Evolutionary conservation across 2,888 invertebrate species (phyloP).

Genomic region (Euproctis similis): DNA sequence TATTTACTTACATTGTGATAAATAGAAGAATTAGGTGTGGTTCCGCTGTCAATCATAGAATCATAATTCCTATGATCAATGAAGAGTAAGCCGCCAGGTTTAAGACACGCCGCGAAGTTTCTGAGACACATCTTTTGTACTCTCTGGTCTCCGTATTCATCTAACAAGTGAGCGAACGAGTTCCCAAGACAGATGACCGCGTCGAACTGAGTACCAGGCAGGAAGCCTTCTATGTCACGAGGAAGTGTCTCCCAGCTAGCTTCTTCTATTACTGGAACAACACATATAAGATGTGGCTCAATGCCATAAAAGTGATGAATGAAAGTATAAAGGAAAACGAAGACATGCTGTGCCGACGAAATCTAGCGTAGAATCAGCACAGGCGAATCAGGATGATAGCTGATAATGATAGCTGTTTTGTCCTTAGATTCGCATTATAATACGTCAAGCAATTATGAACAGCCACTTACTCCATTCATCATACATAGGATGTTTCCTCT

Average conservation of each 20-base stretch:
- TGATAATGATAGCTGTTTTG: background rate
- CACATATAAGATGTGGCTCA: too few relatives aligned
- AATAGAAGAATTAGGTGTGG: constrained; percentile 87
- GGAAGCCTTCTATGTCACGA: constrained; percentile 79
- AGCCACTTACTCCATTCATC: constrained; percentile 86
- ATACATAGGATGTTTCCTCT: constrained; percentile 84
- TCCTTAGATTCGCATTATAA: too few relatives aligned
- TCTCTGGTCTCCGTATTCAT: constrained; percentile 85
- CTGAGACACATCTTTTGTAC: constrained; percentile 85
- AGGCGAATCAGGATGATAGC: too few relatives aligned
- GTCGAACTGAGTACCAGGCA: constrained; percentile 83
- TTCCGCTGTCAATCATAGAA: constrained; percentile 83
- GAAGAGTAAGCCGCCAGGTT: constrained; percentile 88
- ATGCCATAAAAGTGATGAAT: too few relatives aligned
- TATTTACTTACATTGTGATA: constrained; percentile 87
- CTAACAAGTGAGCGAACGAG: constrained; percentile 92
- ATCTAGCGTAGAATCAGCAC: too few relatives aligned
- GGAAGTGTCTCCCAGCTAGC: constrained; percentile 91
- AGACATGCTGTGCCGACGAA: too few relatives aligned
- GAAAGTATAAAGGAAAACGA: too few relatives aligned
- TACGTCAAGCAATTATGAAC: too few relatives aligned
- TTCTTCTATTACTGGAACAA: constrained; percentile 87
- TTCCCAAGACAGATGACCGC: constrained; percentile 93
- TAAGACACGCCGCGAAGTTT: constrained; percentile 88
- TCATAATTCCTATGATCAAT: constrained; percentile 95